Evolutionary conservation across 2,797 vertebrate genomes (phyloP).

Genomic region (Ceyx erithaca): DNA sequence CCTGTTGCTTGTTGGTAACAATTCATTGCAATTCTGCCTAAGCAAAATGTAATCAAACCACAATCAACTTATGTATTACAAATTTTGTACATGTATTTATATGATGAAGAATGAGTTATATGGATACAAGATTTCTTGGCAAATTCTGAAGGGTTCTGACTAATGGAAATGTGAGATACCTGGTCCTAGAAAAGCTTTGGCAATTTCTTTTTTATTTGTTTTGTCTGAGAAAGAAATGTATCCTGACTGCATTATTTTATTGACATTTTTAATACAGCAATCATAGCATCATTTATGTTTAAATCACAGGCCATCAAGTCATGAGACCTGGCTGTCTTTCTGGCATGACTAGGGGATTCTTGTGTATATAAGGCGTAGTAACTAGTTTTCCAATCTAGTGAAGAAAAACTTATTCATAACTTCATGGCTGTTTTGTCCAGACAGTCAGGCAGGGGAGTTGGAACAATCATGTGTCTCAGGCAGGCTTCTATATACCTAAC

Average conservation of each 20-base stretch:
- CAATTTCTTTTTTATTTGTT: conserved; percentile 33
- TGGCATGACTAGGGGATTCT: background rate
- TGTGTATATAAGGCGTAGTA: conserved; percentile 10
- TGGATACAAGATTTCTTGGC: conserved; percentile 18
- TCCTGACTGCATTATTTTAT: conserved; percentile 26
- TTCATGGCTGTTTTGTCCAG: background rate
- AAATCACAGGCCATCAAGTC: conserved; percentile 43
- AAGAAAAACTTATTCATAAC: background rate
- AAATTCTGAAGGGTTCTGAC: conserved; percentile 26
- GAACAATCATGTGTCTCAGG: background rate
- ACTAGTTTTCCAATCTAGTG: background rate
- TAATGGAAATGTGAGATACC: conserved; percentile 25
- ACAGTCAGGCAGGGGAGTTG: background rate
- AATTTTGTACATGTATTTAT: background rate
- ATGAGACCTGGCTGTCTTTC: conserved; percentile 15
- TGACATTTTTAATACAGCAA: background rate
- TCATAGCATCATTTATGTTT: background rate
- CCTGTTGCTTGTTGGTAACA: background rate
- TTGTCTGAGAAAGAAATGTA: conserved; percentile 36
- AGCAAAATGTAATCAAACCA: background rate
- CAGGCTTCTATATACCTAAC: background rate
- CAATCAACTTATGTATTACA: background rate
- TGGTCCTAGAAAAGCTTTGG: conserved; percentile 19
- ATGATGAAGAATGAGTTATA: background rate
- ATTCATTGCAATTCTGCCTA: background rate